phyloP scores from a whole-genome alignment of 2,113 vertebrate genomes.

The Eidolon helvum region DNA sequence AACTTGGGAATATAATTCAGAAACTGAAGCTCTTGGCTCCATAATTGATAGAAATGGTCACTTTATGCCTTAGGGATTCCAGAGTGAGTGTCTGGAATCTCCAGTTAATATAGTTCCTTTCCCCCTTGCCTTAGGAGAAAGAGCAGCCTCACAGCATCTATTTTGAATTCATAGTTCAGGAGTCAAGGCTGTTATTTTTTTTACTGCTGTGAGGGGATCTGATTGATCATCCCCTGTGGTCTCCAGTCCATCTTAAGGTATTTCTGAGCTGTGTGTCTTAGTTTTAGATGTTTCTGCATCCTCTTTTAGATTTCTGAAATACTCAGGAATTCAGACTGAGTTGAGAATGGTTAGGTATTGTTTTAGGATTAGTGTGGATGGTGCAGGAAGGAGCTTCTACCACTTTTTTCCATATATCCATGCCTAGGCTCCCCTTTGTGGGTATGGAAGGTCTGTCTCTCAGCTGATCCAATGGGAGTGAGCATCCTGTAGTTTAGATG shows the following conservation, averaged over 20 bases:
- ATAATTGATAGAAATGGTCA: neutral
- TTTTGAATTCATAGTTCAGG: neutral
- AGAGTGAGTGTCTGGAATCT: neutral
- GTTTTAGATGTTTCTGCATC: neutral
- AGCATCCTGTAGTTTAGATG: neutral
- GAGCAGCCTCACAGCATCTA: neutral
- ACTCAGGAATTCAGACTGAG: neutral
- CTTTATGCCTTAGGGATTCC: neutral
- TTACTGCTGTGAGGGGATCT: neutral
- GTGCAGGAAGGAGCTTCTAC: neutral
- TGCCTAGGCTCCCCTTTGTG: neutral
- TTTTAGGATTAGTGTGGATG: neutral
- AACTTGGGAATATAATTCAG: neutral
- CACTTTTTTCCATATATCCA: neutral
- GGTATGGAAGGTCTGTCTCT: neutral
- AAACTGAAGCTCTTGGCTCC: neutral
- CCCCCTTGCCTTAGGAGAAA: neutral
- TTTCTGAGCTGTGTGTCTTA: neutral
- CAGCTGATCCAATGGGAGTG: neutral
- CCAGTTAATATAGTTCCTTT: neutral
- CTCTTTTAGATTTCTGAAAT: neutral
- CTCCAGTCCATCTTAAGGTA: neutral
- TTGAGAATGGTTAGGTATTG: neutral
- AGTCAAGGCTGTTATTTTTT: neutral
- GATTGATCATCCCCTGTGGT: neutral